Conservation (phyloP, 2,113 vertebrate genomes). For the Hemicordylus capensis region DNA sequence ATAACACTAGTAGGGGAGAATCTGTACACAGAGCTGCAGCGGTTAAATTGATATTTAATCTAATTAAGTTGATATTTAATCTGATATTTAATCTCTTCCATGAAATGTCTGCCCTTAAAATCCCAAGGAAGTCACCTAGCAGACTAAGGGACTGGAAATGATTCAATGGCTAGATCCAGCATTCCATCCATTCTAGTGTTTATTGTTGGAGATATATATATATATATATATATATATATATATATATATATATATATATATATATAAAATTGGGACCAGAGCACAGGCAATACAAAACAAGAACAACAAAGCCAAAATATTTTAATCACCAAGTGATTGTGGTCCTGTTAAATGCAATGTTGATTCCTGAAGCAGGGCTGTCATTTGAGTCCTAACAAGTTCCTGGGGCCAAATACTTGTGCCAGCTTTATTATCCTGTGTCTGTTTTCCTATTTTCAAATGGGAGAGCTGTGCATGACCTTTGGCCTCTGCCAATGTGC, state of each 20-base stretch:
- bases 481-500: conserved; percentile 43
- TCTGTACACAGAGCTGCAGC: background rate
- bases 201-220: background rate
- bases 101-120: background rate
- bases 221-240: no score
- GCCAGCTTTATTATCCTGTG: background rate
- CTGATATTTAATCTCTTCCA: background rate
- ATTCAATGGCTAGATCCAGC: background rate
- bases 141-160: background rate
- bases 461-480: conserved; percentile 30
- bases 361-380: background rate
- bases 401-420: background rate
- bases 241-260: no score
- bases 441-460: background rate
- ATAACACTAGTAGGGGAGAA: no score
- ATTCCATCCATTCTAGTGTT: background rate
- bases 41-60: background rate
- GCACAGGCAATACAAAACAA: background rate
- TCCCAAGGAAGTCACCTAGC: background rate
- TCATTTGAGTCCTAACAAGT: background rate
- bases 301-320: background rate
- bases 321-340: background rate
- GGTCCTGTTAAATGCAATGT: background rate
- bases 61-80: background rate
- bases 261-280: background rate